These are phyloP conservation scores for Cyphotilapia sp. DNA, from an alignment of 2,113 vertebrate species.

Conservation along the genomic window DNA sequence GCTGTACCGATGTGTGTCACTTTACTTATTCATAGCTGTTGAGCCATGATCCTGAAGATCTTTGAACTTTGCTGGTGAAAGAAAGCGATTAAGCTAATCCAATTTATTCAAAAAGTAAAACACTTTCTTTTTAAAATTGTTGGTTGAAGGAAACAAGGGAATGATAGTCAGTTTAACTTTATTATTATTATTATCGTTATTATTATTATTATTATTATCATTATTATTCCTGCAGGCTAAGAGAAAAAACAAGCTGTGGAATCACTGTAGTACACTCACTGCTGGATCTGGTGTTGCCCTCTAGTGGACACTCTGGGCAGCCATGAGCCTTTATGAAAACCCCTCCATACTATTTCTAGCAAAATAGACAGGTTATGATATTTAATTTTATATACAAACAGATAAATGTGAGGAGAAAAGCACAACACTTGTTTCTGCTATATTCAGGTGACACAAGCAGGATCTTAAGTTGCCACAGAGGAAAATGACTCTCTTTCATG, in stretches of 20 bases:
- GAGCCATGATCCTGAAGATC: not conserved
- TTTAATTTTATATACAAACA: conserved; percentile 41
- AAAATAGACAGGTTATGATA: not conserved
- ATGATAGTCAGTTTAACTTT: not conserved
- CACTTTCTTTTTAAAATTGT: not conserved
- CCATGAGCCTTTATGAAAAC: not conserved
- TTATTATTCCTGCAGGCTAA: not conserved
- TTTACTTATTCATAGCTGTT: not conserved
- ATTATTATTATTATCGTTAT: not conserved
- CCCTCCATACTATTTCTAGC: not conserved
- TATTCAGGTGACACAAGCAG: conserved; percentile 17
- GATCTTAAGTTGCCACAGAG: not conserved
- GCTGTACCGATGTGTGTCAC: not conserved
- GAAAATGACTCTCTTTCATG: not conserved
- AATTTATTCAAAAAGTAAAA: not conserved
- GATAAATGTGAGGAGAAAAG: conserved; percentile 14
- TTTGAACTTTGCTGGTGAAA: not conserved
- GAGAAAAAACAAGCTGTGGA: not conserved
- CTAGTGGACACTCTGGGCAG: not conserved
- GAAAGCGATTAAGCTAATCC: not conserved
- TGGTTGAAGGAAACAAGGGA: not conserved
- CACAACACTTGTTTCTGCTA: not conserved
- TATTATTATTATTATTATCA: fast-evolving
- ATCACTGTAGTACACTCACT: not conserved
- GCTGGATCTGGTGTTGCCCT: not conserved